These are phyloP conservation scores for Dermochelys coriacea DNA, from an alignment of 2,797 vertebrate species.

Conservation along the genomic window DNA sequence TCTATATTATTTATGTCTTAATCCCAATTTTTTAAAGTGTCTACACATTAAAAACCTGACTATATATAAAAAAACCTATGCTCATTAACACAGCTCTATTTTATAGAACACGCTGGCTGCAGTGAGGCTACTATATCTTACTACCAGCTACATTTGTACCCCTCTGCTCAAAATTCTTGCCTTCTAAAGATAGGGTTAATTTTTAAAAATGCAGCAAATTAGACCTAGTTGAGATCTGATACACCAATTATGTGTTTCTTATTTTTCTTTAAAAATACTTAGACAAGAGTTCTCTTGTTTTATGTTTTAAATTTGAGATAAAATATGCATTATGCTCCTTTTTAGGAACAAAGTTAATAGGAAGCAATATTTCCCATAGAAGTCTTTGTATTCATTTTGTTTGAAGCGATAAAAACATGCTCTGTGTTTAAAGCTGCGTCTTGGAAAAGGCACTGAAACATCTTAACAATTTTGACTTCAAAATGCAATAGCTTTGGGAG, in stretches of 20 bases:
- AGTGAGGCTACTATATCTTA: neutral
- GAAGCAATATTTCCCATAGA: conserved; percentile 36
- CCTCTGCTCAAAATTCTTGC: neutral
- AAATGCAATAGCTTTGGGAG: conserved; percentile 14
- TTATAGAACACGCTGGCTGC: neutral
- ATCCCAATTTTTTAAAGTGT: neutral
- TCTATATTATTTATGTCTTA: neutral
- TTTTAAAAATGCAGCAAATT: neutral
- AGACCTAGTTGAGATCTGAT: neutral
- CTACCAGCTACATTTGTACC: neutral
- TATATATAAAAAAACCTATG: neutral
- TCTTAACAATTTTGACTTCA: neutral
- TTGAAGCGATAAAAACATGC: conserved; percentile 10
- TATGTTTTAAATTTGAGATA: neutral
- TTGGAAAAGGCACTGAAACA: neutral
- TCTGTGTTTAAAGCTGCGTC: conserved; percentile 47
- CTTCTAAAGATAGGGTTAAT: neutral
- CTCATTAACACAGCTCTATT: neutral
- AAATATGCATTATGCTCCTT: neutral
- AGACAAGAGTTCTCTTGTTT: conserved; percentile 21
- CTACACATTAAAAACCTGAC: neutral
- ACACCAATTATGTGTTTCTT: neutral
- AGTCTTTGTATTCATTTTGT: conserved; percentile 33
- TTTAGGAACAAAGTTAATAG: conserved; percentile 48
- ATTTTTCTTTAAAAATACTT: neutral